Base-by-base conservation (phyloP, 2,113 vertebrate genomes). In the Bucco capensis region DNA sequence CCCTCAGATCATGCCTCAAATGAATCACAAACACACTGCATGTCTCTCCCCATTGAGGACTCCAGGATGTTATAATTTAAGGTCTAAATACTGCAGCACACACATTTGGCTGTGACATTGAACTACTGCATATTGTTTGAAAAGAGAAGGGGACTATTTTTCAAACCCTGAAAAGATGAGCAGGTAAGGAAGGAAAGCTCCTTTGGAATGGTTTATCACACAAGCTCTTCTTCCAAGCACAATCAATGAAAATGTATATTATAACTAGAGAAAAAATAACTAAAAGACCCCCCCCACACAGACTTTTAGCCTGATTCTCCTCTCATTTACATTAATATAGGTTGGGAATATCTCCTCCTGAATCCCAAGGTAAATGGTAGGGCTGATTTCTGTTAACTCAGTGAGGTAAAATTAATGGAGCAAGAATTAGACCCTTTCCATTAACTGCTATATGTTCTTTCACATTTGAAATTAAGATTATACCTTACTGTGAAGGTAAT, bases 71-170 rank as follows among this genome's bases (percentile, higher is more conserved):
- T 42, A 57, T 88, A 90, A 91, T 96, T 86, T 42, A 73, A 84
- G 60, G 60, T 73, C 86, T 88, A 54, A 90, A 79, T 94, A 93
- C 83, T 62, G 73, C 57, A 91, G 92, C 64, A 50, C 83, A 44
- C 83, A 27, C 79, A 74, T 87, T 93, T 93, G 78, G 85, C 92
- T 95, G 84, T 96, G 83, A 69, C 89, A 91, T 27, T 95, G 90
- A 96, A 93, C 70, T 86, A 92, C 70, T 95, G 77, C 78, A 49
- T 81, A 91, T 94, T 83, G 93, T 94, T 94, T 94, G 91, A 81
- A 92, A 94, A 92, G 31, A 73, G 87, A 95, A 96, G 46, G 70
- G 71, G 64, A 6, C 53, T 79, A 81, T 93, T 95, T 95, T 95
- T 96, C 91, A 95, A 79, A 51, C 62, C 60, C 54, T 17, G 65